Evolutionary conservation across 2,113 vertebrate species (phyloP).

Genomic region (Tachysurus vachellii): DNA sequence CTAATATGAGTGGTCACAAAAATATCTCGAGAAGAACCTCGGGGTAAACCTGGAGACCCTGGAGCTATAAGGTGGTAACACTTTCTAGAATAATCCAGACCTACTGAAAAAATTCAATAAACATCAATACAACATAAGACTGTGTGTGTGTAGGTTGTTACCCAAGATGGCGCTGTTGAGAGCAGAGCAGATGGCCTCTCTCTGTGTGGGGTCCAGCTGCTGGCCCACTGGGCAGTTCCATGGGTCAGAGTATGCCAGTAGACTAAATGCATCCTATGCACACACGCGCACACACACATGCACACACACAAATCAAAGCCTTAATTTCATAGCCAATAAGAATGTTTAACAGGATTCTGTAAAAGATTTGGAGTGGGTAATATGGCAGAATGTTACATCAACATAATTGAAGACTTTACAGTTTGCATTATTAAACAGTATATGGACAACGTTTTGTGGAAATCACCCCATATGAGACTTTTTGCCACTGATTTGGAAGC

Average conservation of each 20-base stretch:
- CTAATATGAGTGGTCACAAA: no score
- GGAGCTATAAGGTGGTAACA: neutral
- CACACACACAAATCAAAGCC: neutral
- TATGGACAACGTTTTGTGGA: neutral
- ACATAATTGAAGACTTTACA: neutral
- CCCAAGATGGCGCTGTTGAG: conserved; percentile 99
- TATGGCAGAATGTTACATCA: neutral
- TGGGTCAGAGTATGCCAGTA: conserved; percentile 94
- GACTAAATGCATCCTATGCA: conserved; percentile 91
- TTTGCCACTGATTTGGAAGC: neutral
- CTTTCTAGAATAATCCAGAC: neutral
- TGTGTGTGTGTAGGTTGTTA: conserved; percentile 64
- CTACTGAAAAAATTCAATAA: neutral
- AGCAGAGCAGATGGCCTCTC: conserved; percentile 93
- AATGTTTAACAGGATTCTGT: neutral
- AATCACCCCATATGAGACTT: neutral
- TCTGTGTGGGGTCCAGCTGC: conserved; percentile 94
- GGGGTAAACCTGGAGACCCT: neutral
- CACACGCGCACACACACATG: conserved; percentile 1
- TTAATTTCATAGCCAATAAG: neutral
- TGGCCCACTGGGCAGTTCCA: conserved; percentile 98
- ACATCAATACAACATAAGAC: neutral
- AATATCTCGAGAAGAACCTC: neutral
- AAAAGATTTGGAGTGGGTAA: neutral
- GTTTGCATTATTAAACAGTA: neutral